A percentile compares a stretch with the other conserved stretches of the same genome.
Evolutionary conservation across 1,140 invertebrate genomes (phyloP).

Genomic region (Pollicipes pollicipes): DNA sequence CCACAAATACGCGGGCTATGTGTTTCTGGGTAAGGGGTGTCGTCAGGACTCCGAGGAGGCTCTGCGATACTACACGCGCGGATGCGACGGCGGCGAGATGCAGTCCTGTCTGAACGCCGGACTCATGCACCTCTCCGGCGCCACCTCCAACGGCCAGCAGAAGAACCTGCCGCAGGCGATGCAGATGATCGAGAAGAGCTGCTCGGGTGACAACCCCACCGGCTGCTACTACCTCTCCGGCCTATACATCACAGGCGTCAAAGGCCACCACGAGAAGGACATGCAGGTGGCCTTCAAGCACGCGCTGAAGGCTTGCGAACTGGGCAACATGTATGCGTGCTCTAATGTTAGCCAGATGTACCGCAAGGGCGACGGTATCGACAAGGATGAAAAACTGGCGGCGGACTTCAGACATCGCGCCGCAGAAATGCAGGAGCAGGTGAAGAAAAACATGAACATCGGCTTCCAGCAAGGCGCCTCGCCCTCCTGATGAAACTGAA

Average conservation of each 20-base stretch:
- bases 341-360: constrained; percentile 50
- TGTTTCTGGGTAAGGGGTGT: constrained; percentile 24
- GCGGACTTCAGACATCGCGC: not conserved
- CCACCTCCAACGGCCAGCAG: constrained; percentile 25
- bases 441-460: not conserved
- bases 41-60: constrained; percentile 27
- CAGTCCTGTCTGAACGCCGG: constrained; percentile 57
- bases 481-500: too few species aligned
- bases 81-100: constrained; percentile 47
- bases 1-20: constrained; percentile 58
- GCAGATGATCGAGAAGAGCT: constrained; percentile 48
- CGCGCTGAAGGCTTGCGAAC: constrained; percentile 53
- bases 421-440: not conserved
- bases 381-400: not conserved
- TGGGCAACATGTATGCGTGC: constrained; percentile 64
- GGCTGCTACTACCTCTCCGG: constrained; percentile 64
- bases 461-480: not conserved
- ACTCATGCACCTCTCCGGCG: constrained; percentile 33
- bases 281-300: constrained; percentile 54
- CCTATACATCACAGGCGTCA: constrained; percentile 51
- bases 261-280: constrained; percentile 45
- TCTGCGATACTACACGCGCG: constrained; percentile 54
- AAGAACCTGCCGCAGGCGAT: constrained; percentile 33
- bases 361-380: not conserved
- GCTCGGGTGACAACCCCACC: constrained; percentile 40